A percentile compares a stretch with the other conserved stretches of the same genome.
phyloP scores from a whole-genome alignment of 2,888 invertebrate species.

The Dexiosoma caninum region DNA sequence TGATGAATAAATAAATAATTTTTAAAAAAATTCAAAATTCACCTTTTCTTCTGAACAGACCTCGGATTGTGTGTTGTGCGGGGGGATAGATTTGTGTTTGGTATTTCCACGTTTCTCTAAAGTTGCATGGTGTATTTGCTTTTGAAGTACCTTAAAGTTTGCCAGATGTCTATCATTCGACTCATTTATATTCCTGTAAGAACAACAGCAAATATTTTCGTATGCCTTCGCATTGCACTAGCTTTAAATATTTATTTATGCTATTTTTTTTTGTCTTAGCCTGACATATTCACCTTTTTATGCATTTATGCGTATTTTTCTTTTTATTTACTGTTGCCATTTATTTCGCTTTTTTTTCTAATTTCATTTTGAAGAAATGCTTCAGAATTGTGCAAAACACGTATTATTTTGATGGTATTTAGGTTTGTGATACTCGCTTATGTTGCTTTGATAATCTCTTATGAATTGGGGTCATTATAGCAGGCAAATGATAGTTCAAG shows the following conservation, averaged over 20 bases:
- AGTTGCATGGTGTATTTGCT: background rate
- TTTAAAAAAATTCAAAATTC: too few species aligned
- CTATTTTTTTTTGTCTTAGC: conserved; percentile 6
- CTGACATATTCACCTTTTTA: conserved; percentile 61
- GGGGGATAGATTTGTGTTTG: too few species aligned
- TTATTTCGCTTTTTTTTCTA: background rate
- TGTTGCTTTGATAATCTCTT: conserved; percentile 47
- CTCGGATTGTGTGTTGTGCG: too few species aligned
- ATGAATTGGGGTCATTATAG: conserved; percentile 51
- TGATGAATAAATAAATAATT: too few species aligned
- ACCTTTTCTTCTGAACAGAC: too few species aligned
- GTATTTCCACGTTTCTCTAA: background rate
- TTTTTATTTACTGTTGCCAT: conserved; percentile 26
- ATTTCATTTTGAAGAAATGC: conserved; percentile 26
- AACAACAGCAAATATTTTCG: conserved; percentile 25
- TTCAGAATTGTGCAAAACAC: conserved; percentile 55
- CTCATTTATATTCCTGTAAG: conserved; percentile 29
- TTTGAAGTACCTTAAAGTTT: conserved; percentile 2
- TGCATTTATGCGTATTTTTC: conserved; percentile 53
- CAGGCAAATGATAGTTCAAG: conserved; percentile 42
- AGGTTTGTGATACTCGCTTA: conserved; percentile 40
- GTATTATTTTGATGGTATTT: conserved; percentile 52
- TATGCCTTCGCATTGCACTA: background rate
- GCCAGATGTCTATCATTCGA: conserved; percentile 38
- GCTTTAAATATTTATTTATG: conserved; percentile 29